Conservation (phyloP, 2,797 vertebrate species). For the Hydrophis major region DNA sequence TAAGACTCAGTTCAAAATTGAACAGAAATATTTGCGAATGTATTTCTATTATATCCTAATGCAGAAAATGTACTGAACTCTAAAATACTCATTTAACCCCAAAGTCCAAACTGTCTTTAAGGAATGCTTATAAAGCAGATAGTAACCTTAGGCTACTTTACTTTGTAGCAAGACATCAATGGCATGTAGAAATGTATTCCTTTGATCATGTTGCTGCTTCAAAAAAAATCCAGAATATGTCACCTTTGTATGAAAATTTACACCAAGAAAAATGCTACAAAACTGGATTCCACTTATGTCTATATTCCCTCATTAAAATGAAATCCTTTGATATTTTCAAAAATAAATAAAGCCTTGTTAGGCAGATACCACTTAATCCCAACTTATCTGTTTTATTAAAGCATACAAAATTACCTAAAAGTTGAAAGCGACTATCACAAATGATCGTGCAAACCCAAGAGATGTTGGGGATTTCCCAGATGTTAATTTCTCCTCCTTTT, state of each 20-base stretch:
- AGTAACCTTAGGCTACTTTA: slow-evolving; percentile 54
- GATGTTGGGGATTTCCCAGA: background rate
- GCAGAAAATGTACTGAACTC: slow-evolving; percentile 20
- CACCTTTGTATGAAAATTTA: slow-evolving; percentile 37
- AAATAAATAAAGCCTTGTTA: slow-evolving; percentile 42
- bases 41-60: slow-evolving; percentile 31
- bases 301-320: slow-evolving; percentile 23
- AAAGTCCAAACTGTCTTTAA: slow-evolving; percentile 57
- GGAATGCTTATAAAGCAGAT: slow-evolving; percentile 55
- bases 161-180: slow-evolving; percentile 64
- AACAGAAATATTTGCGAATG: slow-evolving; percentile 40
- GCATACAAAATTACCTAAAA: slow-evolving; percentile 18
- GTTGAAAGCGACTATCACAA: background rate
- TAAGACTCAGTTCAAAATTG: background rate
- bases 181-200: slow-evolving; percentile 54
- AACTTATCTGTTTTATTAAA: slow-evolving; percentile 18
- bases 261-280: slow-evolving; percentile 38
- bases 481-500: background rate
- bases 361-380: slow-evolving; percentile 38
- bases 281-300: slow-evolving; percentile 33
- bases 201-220: slow-evolving; percentile 59
- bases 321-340: slow-evolving; percentile 43
- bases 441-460: background rate
- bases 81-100: slow-evolving; percentile 36
- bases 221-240: slow-evolving; percentile 52